Percentiles rank a stretch among this genome's conserved stretches.
These are phyloP conservation scores for Penaeus chinensis DNA, from an alignment of 1,140 invertebrate genomes.

Conservation along the genomic window DNA sequence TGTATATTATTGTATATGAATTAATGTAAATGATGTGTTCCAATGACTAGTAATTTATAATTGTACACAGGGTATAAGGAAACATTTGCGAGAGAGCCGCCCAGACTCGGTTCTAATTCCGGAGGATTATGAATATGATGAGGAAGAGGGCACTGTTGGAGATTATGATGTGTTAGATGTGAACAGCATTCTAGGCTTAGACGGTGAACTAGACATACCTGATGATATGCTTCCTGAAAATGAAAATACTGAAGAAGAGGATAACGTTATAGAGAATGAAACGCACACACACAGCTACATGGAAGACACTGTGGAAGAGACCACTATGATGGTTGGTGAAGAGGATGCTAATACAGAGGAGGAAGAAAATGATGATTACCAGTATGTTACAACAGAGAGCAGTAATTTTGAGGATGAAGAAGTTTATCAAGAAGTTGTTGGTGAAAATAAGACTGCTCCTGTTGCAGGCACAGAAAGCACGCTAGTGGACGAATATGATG, in stretches of 20 bases:
- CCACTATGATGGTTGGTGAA: too few relatives aligned
- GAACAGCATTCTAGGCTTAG: conserved; percentile 76
- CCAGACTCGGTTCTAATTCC: neutral
- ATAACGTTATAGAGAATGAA: neutral
- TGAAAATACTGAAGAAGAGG: neutral
- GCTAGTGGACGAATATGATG: neutral
- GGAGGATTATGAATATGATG: conserved; percentile 16
- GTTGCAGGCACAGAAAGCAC: too few relatives aligned
- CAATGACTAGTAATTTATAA: neutral
- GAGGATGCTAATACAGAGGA: neutral
- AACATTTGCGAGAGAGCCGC: conserved; percentile 24
- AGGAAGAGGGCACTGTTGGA: neutral
- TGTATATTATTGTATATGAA: too few relatives aligned
- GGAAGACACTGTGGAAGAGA: too few relatives aligned
- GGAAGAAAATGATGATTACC: neutral
- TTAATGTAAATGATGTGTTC: too few relatives aligned
- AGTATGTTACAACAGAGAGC: neutral
- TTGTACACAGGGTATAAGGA: conserved; percentile 14
- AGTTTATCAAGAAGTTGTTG: neutral
- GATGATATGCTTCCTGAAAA: neutral
- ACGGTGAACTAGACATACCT: conserved; percentile 8
- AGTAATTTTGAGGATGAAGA: neutral
- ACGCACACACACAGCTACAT: too few relatives aligned
- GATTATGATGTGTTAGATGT: conserved; percentile 11
- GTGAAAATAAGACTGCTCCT: neutral